These are phyloP conservation scores for Amphibalanus amphitrite DNA, from an alignment of 1,140 invertebrate species.

Conservation along the genomic window DNA sequence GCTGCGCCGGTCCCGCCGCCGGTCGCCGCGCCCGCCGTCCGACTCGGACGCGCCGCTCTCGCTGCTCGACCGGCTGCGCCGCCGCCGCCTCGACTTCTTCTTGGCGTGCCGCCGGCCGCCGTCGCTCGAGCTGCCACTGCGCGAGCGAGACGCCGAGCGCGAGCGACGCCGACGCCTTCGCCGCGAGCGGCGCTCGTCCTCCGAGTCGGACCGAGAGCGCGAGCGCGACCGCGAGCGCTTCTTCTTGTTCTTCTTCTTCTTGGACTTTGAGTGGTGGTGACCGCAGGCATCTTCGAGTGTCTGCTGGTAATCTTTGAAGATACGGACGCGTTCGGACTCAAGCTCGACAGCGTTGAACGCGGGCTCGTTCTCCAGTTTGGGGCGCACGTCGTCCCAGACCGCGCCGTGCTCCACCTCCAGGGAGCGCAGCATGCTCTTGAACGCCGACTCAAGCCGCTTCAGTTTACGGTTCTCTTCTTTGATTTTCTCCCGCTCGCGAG, in stretches of 20 bases:
- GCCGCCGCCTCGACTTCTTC: constrained; percentile 25
- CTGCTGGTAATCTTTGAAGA: constrained; percentile 78
- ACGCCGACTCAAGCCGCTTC: constrained; percentile 66
- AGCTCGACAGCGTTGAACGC: constrained; percentile 55
- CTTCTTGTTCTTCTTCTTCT: constrained; percentile 48
- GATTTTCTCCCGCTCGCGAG: constrained; percentile 72
- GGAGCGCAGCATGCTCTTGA: constrained; percentile 60
- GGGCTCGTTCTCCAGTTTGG: constrained; percentile 47
- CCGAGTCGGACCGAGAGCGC: constrained; percentile 21
- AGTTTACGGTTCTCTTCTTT: constrained; percentile 82
- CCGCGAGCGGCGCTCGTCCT: constrained; percentile 22
- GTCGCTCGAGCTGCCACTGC: constrained; percentile 13
- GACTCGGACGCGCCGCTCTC: constrained; percentile 21
- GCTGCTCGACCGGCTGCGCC: constrained; percentile 7
- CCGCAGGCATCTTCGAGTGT: constrained; percentile 81
- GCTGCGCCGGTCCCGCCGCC: neutral
- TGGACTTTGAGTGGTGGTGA: constrained; percentile 77
- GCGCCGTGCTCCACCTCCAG: constrained; percentile 56
- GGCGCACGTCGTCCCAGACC: constrained; percentile 57
- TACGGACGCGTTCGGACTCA: constrained; percentile 64
- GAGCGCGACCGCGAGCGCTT: constrained; percentile 37
- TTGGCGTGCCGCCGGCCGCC: constrained; percentile 5
- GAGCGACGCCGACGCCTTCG: constrained; percentile 27
- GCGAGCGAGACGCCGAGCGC: constrained; percentile 26
- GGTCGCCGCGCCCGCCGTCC: neutral